Base-by-base conservation (phyloP, 2,113 vertebrate species). In the Platycercus adscitus region DNA sequence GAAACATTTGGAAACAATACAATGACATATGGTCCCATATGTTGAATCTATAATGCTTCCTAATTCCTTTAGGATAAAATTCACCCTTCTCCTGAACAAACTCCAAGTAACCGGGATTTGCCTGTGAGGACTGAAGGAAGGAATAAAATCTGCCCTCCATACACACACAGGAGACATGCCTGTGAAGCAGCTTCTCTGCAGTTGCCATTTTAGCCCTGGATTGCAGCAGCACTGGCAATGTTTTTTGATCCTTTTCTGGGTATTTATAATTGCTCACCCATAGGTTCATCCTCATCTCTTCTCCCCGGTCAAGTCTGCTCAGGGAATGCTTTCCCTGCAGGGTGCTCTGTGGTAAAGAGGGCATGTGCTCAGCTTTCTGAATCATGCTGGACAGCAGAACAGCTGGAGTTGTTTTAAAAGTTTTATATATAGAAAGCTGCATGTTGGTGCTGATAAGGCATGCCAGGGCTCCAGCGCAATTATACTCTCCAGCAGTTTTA, bases 1-100 rank as follows among this genome's bases (percentile, higher is more conserved):
- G 66, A 92, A 93, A 93, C 83, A 95, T 96, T 96, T 96, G 96
- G 95, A 96, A 96, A 95, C 90, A 92, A 97, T 95, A 95, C 72
- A 79, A 76, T 72, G 69, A 92, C 92, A 95, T 95, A 95, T 93
- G 90, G 92, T 91, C 80, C 80, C 86, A 90, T 97, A 95, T 90
- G 86, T 78, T 90, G 56, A 91, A 88, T 86, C 65, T 79, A 79
- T 88, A 93, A 75, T 50, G 70, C 61, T 88, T 88, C 86, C 76
- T 88, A 94, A 88, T 81, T 94, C 82, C 83, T 95, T 53, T 56
- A 79, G 90, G 86, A 69, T 68, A 93, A 94, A 96, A 92, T 71
- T 76, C 43, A 72, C 77, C 61, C 90, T 92, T 92, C 31, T 90
- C 46, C 90, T 93, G 86, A 92, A 93, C n/a, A 92, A 94, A 93